Base-by-base conservation (phyloP, 2,113 vertebrate genomes). In the Hassar affinis region DNA sequence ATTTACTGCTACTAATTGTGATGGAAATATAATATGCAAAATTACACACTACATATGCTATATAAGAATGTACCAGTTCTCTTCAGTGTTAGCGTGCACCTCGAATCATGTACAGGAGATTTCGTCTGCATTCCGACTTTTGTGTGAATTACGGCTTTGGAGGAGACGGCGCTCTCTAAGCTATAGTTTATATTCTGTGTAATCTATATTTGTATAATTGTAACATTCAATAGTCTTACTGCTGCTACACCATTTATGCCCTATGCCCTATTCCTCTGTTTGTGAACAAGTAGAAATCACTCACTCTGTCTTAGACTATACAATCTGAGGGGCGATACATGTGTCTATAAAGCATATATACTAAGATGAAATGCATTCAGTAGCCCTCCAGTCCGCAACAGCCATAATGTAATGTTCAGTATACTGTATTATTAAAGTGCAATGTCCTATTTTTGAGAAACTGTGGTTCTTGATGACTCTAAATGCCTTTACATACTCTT, bases 191-290 rank as follows among this genome's bases (percentile, higher is more conserved):
- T 85, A 83, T 33, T 80, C 71, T n/a, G 74, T 88, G 59, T 88
- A 83, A 91, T 85, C 64, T 88, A 57, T 90, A 61, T 86, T 86
- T 91, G 84, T 92, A 88, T 89, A 91, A 89, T 86, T 85, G 89
- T 86, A 89, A 84, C 82, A 84, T 86, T 85, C 75, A 90, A 91
- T 89, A 90, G 89, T 92, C 66, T 89, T 91, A 90, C 91, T 94
- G 94, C 94, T 95, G 94, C 94, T 95, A 93, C 92, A 92, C 94
- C 94, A 93, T 94, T 91, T 93, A 93, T 95, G 94, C 93, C 94
- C 93, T 93, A 93, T 95, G 94, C 93, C 94, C 93, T 91, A 88
- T 90, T 92, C 87, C 84, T 75, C 38, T 84, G 78, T 85, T 68
- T 86, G 91, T 91, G 91, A 93, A 89, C 86, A 86, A 91, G 92